Evolutionary conservation across 2,888 invertebrate genomes (phyloP), one percentile per base, ranked within the genome.

Genomic region (Eupithecia insigniata): DNA sequence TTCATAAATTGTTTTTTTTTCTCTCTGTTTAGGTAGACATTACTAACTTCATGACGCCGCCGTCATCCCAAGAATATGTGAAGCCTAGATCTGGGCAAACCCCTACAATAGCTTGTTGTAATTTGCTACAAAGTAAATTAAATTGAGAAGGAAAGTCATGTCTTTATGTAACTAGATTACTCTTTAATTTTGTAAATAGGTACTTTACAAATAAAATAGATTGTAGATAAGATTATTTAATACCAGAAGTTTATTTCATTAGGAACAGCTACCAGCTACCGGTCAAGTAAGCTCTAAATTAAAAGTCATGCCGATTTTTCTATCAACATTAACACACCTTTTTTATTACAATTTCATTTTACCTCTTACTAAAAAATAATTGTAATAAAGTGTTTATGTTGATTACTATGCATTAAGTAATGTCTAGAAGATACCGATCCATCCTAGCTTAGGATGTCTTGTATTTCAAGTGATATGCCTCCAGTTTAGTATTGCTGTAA

Each of bases 391-490:
- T 5, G 16, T 18, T 43, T 1, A 18, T 18, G 4, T 2, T 46
- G 7, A 7, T 46, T 43, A 4, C 12, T 43, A 43, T 8, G n/a
- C 6, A n/a, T 46, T 0, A n/a, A n/a, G 18, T 8, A 43, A 43
- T 43, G n/a, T 43, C 43, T 7, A 3, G n/a, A 43, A 43, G n/a
- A n/a, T 7, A 43, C 16, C 16, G 16, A 43, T 18, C 7, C 43
- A 46, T 2, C 46, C 8, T 22, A 22, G 10, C 2, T 51, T 22
- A 10, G n/a, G 5, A 26, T 55, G 14, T 55, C 5, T 55, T 14
- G 12, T 26, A 55, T 51, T 51, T 26, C 55, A 55, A 55, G 55
- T 55, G 55, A 26, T 55, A 26, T 55, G 26, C 55, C 55, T 55
- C 26, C 26, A 55, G 12, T 55, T 26, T 14, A 26, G 55, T 55